Base-by-base conservation (phyloP, 2,888 invertebrate genomes). In the Rhabditophanes sp. region DNA sequence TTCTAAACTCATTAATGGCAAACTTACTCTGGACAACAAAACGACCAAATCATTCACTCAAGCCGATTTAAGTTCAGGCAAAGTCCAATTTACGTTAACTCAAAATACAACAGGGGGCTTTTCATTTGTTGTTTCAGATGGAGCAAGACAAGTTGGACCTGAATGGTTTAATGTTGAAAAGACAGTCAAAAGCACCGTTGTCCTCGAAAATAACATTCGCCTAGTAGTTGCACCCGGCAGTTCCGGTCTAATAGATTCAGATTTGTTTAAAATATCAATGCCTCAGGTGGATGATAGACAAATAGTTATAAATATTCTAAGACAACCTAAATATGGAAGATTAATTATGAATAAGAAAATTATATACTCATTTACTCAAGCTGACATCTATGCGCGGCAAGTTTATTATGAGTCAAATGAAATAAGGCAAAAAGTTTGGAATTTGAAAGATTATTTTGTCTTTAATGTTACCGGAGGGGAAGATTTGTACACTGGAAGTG, bases 151-250 rank as follows among this genome's bases (percentile, higher is more conserved):
- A 41, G 41, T 49, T 11, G 49, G 50, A 6, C 50, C 58, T 16
- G 61, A 62, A 35, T 59, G 53, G 52, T 61, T 61, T 27, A 37
- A 48, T 3, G 50, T 56, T n/a, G 50, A 53, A 34, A 14, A 37
- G 12, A 24, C 30, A 8, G 21, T 20, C 17, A 31, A 37, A 14
- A 11, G 15, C 9, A 15, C 21, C 6, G 22, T 40, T 11, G 21
- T 19, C 6, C 24, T 51, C 18, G 51, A 54, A 20, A 30, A 40
- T 4, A 51, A 51, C 30, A 25, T 35, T 15, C 42, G 42, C 6
- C 37, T 51, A 23, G 25, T 43, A 20, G 41, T 42, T 6, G 39
- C 50, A 6, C 61, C 61, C 5, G 39, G 41, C 3, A 37, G 47
- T 2, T 39, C 33, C 5, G 42, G 50, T 3, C 35, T 54, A 4